Conservation (phyloP, 2,888 invertebrate species). For the Blomia tropicalis region DNA sequence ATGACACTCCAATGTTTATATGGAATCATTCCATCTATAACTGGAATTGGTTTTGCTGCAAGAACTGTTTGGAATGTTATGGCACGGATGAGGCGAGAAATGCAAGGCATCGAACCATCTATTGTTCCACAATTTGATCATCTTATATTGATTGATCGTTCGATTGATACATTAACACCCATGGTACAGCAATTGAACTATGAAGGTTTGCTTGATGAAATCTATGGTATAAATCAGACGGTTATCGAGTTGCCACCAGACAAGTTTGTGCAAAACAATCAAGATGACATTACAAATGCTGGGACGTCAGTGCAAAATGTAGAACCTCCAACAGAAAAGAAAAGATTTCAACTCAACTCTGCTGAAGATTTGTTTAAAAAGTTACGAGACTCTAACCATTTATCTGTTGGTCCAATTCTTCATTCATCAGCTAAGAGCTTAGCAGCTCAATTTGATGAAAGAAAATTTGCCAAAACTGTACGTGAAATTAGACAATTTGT, state of each 20-base stretch:
- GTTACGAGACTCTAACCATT: conserved; percentile 79
- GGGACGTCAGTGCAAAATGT: conserved; percentile 32
- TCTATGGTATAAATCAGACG: conserved; percentile 43
- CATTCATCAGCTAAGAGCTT: conserved; percentile 72
- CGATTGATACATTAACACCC: conserved; percentile 76
- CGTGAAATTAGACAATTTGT: conserved; percentile 88
- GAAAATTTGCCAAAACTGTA: conserved; percentile 66
- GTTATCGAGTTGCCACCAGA: conserved; percentile 69
- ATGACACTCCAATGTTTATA: conserved; percentile 68
- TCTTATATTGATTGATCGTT: conserved; percentile 71
- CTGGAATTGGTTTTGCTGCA: conserved; percentile 73
- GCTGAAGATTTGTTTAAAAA: conserved; percentile 73
- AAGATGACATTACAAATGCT: conserved; percentile 34
- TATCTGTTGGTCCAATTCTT: conserved; percentile 66
- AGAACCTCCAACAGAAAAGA: conserved; percentile 49
- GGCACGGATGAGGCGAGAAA: conserved; percentile 34
- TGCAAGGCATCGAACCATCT: conserved; percentile 39
- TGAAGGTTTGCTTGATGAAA: conserved; percentile 89
- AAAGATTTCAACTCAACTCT: conserved; percentile 66
- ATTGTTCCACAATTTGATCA: conserved; percentile 60
- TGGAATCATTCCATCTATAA: conserved; percentile 71
- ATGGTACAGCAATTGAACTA: conserved; percentile 88
- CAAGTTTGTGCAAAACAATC: conserved; percentile 54
- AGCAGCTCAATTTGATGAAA: conserved; percentile 59
- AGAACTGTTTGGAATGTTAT: conserved; percentile 37